phyloP scores from a whole-genome alignment of 2,113 vertebrate genomes.

The Pachycephala philippinensis region DNA sequence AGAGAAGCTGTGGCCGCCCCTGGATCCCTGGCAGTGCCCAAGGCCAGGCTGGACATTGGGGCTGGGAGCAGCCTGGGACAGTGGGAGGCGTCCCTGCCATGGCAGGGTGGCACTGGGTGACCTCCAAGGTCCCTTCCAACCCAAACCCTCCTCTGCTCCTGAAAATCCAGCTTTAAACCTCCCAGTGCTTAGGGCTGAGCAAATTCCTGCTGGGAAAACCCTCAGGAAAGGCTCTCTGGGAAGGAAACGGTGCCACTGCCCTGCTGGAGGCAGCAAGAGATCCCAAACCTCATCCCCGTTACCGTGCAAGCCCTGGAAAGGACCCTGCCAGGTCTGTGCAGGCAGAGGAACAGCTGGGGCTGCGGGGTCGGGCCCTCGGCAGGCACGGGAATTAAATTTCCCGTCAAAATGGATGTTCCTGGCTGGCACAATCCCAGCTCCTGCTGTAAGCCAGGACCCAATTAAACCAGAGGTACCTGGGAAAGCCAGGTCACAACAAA shows the following conservation, averaged over 20 bases:
- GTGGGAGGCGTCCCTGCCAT: neutral
- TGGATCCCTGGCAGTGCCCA: neutral
- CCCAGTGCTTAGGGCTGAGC: neutral
- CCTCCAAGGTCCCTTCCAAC: neutral
- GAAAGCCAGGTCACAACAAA: neutral
- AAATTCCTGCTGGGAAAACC: neutral
- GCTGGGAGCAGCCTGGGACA: neutral
- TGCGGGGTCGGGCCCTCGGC: neutral
- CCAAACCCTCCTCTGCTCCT: neutral
- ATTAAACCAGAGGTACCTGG: neutral
- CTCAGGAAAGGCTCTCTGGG: neutral
- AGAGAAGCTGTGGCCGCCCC: neutral
- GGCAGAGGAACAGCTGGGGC: neutral
- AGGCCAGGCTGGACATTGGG: neutral
- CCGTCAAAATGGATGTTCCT: neutral
- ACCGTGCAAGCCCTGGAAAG: neutral
- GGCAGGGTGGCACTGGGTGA: accelerated
- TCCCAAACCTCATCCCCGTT: neutral
- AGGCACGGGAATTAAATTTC: neutral
- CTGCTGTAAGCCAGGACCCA: neutral
- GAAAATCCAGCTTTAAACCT: neutral
- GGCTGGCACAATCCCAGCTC: neutral
- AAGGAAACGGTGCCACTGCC: neutral
- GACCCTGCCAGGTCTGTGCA: neutral
- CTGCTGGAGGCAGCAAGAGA: neutral